phyloP scores from a whole-genome alignment of 1,140 invertebrate genomes.

The Temnothorax longispinosus region DNA sequence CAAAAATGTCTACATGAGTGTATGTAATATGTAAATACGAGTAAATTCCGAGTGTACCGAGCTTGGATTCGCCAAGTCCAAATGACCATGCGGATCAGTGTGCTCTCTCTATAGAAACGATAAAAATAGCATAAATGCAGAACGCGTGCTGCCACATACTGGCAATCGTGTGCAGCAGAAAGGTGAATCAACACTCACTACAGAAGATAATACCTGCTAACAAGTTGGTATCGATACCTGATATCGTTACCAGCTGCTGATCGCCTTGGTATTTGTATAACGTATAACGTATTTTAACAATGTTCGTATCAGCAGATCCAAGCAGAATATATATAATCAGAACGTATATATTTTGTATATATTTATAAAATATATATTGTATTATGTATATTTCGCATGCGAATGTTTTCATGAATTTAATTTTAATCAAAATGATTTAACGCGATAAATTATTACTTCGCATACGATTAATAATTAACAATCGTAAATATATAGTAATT shows the following conservation, averaged over 20 bases:
- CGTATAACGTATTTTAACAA: background rate
- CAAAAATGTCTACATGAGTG: too few species aligned
- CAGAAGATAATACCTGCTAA: slow-evolving; percentile 24
- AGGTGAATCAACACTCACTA: background rate
- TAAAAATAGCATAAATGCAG: slow-evolving; percentile 10
- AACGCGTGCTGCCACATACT: slow-evolving; percentile 49
- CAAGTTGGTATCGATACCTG: background rate
- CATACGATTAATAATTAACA: background rate
- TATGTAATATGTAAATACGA: background rate
- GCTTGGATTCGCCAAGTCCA: background rate
- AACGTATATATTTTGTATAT: background rate
- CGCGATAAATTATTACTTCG: background rate
- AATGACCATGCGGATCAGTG: background rate
- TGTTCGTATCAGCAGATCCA: background rate
- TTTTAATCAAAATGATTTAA: background rate
- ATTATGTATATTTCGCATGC: background rate
- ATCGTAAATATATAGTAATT: background rate
- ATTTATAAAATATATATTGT: background rate
- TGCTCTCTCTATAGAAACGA: background rate
- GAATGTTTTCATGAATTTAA: background rate
- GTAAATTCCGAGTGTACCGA: background rate
- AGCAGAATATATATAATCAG: background rate
- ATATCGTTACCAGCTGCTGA: slow-evolving; percentile 44
- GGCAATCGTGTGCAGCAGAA: slow-evolving; percentile 25
- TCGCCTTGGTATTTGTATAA: background rate